Percentiles rank a stretch among this genome's conserved stretches.
phyloP scores from a whole-genome alignment of 2,888 invertebrate genomes.

The Matsumyia berberina region DNA sequence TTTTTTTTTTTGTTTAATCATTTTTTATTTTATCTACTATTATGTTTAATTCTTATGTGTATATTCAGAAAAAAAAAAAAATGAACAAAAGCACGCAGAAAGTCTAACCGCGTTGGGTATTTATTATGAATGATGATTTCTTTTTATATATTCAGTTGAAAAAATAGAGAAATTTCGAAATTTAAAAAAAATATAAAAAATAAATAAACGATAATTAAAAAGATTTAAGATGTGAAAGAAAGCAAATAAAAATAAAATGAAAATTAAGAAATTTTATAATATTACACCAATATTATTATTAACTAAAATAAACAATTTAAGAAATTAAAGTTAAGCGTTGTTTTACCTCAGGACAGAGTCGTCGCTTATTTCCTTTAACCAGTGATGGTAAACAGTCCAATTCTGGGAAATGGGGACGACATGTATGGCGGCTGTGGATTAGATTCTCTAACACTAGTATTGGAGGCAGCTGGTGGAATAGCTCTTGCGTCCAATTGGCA shows the following conservation, averaged over 20 bases:
- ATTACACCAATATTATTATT: conserved; percentile 75
- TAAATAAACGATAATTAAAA: conserved; percentile 44
- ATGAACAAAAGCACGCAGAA: conserved; percentile 47
- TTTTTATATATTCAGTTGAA: conserved; percentile 59
- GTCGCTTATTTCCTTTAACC: neutral
- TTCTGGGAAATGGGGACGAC: no score
- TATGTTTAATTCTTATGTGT: conserved; percentile 47
- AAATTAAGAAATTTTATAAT: conserved; percentile 71
- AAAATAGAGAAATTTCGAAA: conserved; percentile 67
- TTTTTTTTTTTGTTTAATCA: conserved; percentile 30
- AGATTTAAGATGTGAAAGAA: conserved; percentile 54
- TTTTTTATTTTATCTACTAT: conserved; percentile 35
- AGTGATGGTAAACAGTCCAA: no score
- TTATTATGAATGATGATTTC: conserved; percentile 62
- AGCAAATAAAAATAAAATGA: conserved; percentile 32
- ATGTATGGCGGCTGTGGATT: no score
- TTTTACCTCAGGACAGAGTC: no score
- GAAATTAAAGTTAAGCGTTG: conserved; percentile 45
- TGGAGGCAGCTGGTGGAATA: no score
- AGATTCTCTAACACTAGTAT: no score
- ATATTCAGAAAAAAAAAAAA: conserved; percentile 42
- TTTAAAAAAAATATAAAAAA: conserved; percentile 42
- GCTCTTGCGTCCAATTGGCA: no score
- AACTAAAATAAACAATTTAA: conserved; percentile 73
- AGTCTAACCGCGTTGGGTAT: conserved; percentile 66